Base-by-base conservation (phyloP, 1,140 invertebrate species). In the Camponotus floridanus region DNA sequence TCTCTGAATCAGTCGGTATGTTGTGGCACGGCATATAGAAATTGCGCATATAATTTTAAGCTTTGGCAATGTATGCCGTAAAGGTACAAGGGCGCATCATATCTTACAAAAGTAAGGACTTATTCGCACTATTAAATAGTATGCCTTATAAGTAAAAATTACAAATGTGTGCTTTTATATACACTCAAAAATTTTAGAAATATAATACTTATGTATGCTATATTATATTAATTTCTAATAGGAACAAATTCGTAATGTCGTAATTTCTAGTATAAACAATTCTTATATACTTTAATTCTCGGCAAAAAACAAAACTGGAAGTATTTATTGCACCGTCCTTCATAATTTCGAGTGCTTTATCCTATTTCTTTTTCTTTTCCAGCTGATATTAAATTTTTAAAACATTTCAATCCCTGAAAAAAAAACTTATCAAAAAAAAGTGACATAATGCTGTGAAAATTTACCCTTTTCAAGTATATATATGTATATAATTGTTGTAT, bases 1-100 rank as follows among this genome's bases (percentile, higher is more conserved):
- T 68, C 76, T 85, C 61, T 64, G 87, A 89, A 88, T 89, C 88
- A 84, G 39, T 55, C 15, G 36, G 65, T 86, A 9, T 59, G 71
- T 39, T 62, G 9, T 57, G 13, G 15, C 9, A 71, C 9, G 3
- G n/a, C 4, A 48, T 70, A 21, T 70, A 42, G 18, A 8, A 61
- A 80, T 26, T 15, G 18, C 51, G 74, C 5, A 61, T 61, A 48
- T 57, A 80, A 80, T 70, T 70, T 48, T 80, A 70, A 70, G 31
- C 48, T 80, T 80, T 3, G 48, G 64, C 45, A n/a, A 55, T 9
- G 5, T 80, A 42, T 13, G n/a, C n/a, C 2, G 26, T 68, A 55
- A 55, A 57, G 11, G n/a, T 42, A 80, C 33, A 33, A 80, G 13
- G 26, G 57, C 21, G 76, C n/a, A 13, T 13, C 13, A 51, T 21